Conservation (phyloP, 2,113 vertebrate genomes). For the Glaucomys volans region DNA sequence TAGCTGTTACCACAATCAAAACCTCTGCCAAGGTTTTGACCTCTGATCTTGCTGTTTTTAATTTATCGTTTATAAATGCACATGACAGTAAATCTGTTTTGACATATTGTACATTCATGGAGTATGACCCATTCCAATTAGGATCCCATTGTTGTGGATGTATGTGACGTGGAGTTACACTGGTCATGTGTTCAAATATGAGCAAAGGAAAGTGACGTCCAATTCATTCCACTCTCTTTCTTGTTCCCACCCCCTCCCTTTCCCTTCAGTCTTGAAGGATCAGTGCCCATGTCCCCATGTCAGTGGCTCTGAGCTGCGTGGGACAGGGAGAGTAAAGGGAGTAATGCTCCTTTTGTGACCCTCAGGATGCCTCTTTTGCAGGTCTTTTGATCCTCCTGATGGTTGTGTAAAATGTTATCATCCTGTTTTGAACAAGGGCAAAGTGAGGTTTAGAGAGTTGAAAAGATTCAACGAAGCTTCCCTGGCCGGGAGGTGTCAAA, state of each 20-base stretch:
- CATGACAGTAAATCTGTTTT: too few species aligned
- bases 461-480: not conserved
- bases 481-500: fast-evolving
- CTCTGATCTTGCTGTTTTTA: not conserved
- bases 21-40: not conserved
- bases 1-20: not conserved
- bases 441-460: not conserved
- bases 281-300: not conserved
- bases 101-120: too few species aligned
- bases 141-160: too few species aligned
- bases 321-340: not conserved
- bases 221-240: too few species aligned
- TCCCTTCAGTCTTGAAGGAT: not conserved
- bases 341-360: not conserved
- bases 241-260: too few species aligned
- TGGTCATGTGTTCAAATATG: too few species aligned
- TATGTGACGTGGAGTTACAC: too few species aligned
- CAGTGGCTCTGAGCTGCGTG: not conserved
- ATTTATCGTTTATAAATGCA: too few species aligned
- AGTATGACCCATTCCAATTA: too few species aligned
- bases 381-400: not conserved
- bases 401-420: too few species aligned
- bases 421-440: not conserved
- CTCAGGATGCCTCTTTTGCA: not conserved
- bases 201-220: too few species aligned